Conservation (phyloP, 1,140 invertebrate genomes). For the Hyles vespertilio region DNA sequence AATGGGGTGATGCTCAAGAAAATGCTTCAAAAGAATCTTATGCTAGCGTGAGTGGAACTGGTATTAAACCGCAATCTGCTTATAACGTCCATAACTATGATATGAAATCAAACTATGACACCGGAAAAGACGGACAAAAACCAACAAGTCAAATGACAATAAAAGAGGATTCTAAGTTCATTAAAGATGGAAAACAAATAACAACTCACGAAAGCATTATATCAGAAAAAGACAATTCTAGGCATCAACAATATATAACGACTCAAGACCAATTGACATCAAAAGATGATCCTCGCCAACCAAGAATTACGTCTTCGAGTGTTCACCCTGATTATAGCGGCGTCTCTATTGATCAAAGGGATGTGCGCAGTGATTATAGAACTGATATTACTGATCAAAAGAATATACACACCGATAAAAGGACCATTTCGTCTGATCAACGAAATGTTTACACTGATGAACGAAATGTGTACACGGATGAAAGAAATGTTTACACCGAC, state of each 20-base stretch:
- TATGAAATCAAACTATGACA: slow-evolving; percentile 74
- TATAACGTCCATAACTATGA: slow-evolving; percentile 72
- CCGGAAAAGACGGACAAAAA: slow-evolving; percentile 67
- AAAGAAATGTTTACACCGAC: neutral
- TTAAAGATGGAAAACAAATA: slow-evolving; percentile 61
- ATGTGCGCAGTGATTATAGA: neutral
- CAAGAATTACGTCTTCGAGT: slow-evolving; percentile 5
- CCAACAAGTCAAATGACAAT: slow-evolving; percentile 54
- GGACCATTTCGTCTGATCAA: neutral
- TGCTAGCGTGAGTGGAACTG: slow-evolving; percentile 71
- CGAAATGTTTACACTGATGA: neutral
- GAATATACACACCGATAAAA: slow-evolving; percentile 1
- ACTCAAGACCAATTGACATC: slow-evolving; percentile 34
- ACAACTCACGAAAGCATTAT: slow-evolving; percentile 50
- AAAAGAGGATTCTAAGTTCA: slow-evolving; percentile 57
- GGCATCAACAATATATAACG: slow-evolving; percentile 43
- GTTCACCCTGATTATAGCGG: neutral
- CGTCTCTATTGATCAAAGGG: slow-evolving; percentile 3
- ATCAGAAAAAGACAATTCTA: slow-evolving; percentile 55
- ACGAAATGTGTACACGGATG: slow-evolving; percentile 1
- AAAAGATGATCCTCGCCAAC: slow-evolving; percentile 12
- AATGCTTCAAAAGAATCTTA: slow-evolving; percentile 71
- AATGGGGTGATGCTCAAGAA: slow-evolving; percentile 72
- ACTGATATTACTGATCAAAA: neutral
- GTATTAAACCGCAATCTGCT: slow-evolving; percentile 71